phyloP scores from a whole-genome alignment of 2,797 vertebrate species.

The Bufotes viridis region DNA sequence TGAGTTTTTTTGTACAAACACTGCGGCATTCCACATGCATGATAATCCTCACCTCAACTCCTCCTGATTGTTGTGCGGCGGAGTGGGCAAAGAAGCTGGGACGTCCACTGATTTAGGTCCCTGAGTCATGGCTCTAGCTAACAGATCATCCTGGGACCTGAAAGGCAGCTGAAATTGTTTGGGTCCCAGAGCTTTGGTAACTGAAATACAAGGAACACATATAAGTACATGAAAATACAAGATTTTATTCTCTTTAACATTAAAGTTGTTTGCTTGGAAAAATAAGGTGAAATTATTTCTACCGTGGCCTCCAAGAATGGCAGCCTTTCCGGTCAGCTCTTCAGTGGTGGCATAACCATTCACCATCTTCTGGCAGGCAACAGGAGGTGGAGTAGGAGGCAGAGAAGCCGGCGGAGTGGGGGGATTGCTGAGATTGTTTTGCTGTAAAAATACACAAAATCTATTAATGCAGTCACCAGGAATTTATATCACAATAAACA shows the following conservation, averaged over 20 bases:
- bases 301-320: conserved; percentile 84
- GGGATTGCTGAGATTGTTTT: conserved; percentile 99
- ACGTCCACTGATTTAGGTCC: conserved; percentile 98
- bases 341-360: conserved; percentile 97
- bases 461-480: background rate
- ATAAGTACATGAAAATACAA: background rate
- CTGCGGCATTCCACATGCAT: too few relatives aligned
- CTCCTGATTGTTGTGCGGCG: conserved; percentile 98
- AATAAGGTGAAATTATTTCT: background rate
- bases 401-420: conserved; percentile 97
- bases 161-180: conserved; percentile 92
- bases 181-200: conserved; percentile 89
- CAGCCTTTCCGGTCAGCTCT: conserved; percentile 92
- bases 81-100: conserved; percentile 95
- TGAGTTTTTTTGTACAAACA: too few relatives aligned
- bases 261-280: background rate
- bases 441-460: conserved; percentile 76
- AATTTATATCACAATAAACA: background rate
- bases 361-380: conserved; percentile 96
- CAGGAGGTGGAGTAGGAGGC: conserved; percentile 94
- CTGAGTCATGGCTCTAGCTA: conserved; percentile 91
- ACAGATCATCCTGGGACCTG: conserved; percentile 90
- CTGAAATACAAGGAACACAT: conserved; percentile 70
- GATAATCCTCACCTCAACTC: conserved; percentile 84
- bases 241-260: background rate